These are phyloP conservation scores for Mungos mungo DNA, from an alignment of 2,113 vertebrate species.

Conservation along the genomic window DNA sequence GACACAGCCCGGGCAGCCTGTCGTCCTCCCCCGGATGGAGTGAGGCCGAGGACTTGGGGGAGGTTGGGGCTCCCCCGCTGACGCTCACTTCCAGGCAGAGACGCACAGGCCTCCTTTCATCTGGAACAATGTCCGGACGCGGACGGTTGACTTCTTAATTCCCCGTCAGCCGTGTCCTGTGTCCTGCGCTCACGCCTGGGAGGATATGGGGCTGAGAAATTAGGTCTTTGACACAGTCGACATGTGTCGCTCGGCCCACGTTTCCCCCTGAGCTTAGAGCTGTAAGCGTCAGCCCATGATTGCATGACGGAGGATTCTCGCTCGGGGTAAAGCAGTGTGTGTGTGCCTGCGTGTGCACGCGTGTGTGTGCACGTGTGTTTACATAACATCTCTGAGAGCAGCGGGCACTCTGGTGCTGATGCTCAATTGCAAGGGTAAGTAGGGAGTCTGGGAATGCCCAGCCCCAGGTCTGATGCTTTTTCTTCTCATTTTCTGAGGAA, in stretches of 20 bases:
- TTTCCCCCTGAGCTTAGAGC: background rate
- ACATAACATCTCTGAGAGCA: background rate
- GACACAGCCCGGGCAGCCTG: background rate
- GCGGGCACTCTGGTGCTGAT: too few species aligned
- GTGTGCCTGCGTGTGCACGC: background rate
- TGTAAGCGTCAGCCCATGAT: background rate
- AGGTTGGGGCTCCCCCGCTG: rapidly evolving
- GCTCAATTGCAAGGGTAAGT: background rate
- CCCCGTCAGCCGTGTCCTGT: too few species aligned
- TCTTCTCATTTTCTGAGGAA: background rate
- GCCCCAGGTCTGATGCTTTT: background rate
- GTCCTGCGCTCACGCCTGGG: background rate
- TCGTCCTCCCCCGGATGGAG: rapidly evolving
- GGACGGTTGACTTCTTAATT: background rate
- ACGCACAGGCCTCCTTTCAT: rapidly evolving
- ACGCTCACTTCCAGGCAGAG: rapidly evolving
- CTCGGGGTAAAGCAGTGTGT: rapidly evolving
- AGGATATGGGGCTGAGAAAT: background rate
- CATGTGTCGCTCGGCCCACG: rapidly evolving
- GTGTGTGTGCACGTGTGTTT: background rate
- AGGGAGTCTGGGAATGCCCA: background rate
- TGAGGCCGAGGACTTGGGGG: background rate
- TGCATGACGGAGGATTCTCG: too few species aligned
- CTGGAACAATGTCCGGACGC: background rate
- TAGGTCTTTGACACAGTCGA: too few species aligned